Percentiles rank a stretch among this genome's conserved stretches.
Evolutionary conservation across 2,113 vertebrate species (phyloP).

Genomic region (Leuciscus idus): DNA sequence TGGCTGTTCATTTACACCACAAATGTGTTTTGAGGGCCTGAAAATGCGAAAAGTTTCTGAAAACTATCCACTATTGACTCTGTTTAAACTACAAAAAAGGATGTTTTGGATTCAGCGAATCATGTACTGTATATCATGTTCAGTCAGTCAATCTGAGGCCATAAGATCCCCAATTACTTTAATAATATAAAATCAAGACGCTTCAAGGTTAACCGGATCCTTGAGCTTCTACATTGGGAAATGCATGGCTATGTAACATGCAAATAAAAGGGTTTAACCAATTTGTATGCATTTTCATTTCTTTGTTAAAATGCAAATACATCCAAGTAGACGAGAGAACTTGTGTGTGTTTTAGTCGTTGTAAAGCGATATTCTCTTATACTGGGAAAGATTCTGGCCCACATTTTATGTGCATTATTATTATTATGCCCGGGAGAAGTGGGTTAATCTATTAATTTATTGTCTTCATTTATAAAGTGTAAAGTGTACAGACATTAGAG

Average conservation of each 20-base stretch:
- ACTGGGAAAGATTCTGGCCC: background rate
- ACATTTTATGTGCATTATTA: background rate
- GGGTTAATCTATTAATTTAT: no score
- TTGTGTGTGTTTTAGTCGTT: background rate
- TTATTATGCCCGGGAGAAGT: background rate
- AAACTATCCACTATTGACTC: no score
- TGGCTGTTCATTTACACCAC: no score
- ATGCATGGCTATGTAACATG: background rate
- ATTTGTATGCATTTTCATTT: background rate
- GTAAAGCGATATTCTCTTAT: background rate
- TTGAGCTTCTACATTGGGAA: background rate
- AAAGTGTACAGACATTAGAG: background rate
- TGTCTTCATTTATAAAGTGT: background rate
- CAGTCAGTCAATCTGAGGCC: background rate
- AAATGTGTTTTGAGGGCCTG: no score
- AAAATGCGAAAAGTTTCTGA: no score
- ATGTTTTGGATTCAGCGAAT: no score
- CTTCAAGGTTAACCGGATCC: background rate
- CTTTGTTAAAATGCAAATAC: background rate
- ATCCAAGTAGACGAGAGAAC: background rate
- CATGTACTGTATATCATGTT: no score
- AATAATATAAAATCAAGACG: background rate
- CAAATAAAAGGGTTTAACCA: constrained; percentile 21
- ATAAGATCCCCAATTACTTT: background rate
- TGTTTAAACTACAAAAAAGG: no score